These are phyloP conservation scores for Sebastes schlegelii DNA, from an alignment of 2,113 vertebrate genomes.

Conservation along the genomic window DNA sequence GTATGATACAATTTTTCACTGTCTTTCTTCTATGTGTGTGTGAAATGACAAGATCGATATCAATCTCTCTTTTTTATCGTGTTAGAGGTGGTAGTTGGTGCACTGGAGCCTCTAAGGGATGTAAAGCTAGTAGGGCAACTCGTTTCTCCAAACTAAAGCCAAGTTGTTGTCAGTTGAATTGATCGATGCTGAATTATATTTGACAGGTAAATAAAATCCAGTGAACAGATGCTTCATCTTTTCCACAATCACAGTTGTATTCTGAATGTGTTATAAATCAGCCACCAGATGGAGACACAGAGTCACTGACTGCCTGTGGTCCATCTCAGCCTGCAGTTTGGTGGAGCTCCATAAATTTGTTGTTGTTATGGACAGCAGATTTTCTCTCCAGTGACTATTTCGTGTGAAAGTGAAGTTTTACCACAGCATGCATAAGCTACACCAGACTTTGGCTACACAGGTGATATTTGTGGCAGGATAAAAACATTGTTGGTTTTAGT, in stretches of 20 bases:
- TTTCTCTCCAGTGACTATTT: not conserved
- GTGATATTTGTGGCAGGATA: not conserved
- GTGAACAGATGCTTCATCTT: not conserved
- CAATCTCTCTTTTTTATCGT: not conserved
- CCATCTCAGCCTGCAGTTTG: not conserved
- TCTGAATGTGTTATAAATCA: not conserved
- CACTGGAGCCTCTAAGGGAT: not conserved
- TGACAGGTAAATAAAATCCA: not conserved
- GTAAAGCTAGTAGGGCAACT: no score
- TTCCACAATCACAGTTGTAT: not conserved
- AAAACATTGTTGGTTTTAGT: not conserved
- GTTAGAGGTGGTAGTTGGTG: not conserved
- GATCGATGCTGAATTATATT: not conserved
- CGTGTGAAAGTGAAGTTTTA: not conserved
- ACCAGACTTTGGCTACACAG: not conserved
- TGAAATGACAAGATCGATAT: not conserved
- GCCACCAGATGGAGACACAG: conserved; percentile 17
- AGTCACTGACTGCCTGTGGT: not conserved
- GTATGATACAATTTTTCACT: not conserved
- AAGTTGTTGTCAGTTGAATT: not conserved
- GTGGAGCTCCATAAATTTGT: not conserved
- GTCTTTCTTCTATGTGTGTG: not conserved
- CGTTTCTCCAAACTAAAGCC: not conserved
- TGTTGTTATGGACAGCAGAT: no score
- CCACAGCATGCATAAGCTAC: not conserved